Conservation (phyloP, 2,113 vertebrate genomes). For the Scophthalmus maximus region DNA sequence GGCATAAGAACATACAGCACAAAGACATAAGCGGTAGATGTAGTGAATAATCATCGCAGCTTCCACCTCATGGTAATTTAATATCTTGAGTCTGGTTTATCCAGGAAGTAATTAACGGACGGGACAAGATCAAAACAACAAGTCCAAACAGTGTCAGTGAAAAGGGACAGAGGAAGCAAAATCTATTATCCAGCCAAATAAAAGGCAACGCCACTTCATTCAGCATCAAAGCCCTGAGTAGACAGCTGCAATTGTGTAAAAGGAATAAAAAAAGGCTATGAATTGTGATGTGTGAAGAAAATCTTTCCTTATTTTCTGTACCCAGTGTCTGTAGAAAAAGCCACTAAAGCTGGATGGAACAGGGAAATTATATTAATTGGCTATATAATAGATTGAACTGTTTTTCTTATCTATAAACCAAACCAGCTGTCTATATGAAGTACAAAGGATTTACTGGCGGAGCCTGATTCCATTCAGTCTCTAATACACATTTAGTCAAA, state of each 20-base stretch:
- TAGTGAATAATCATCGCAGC: background rate
- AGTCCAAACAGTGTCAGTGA: background rate
- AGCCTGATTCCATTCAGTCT: background rate
- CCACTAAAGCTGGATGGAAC: background rate
- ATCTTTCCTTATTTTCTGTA: constrained; percentile 1
- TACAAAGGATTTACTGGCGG: background rate
- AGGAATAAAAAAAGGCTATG: background rate
- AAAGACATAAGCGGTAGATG: background rate
- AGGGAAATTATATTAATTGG: background rate
- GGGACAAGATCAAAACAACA: constrained; percentile 49
- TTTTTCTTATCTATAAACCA: background rate
- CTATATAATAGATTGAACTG: background rate
- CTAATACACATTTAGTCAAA: background rate
- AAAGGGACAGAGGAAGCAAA: constrained; percentile 1
- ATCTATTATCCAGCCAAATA: constrained; percentile 32
- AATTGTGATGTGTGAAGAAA: background rate
- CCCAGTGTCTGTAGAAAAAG: background rate
- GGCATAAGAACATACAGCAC: too few species aligned
- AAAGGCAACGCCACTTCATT: constrained; percentile 47
- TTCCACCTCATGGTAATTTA: background rate
- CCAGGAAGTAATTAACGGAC: constrained; percentile 28
- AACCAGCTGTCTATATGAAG: background rate
- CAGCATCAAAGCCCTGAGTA: constrained; percentile 64
- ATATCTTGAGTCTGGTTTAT: background rate
- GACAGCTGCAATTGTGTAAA: constrained; percentile 45